Conservation (phyloP, 2,888 invertebrate genomes). For the Drosophila fulvimacula region DNA sequence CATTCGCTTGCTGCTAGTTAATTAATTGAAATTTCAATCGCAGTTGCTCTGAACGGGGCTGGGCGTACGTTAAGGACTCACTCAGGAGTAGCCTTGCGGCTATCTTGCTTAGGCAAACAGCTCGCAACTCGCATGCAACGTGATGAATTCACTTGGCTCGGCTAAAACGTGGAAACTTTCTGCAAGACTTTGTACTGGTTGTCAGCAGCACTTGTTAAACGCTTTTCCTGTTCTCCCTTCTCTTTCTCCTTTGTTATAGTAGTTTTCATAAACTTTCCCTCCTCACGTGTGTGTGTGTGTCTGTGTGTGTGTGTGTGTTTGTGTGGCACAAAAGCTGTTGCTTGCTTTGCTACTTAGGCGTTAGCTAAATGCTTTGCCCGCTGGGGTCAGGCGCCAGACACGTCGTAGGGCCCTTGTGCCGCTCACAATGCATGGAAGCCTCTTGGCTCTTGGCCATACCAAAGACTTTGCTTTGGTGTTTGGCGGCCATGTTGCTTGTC, state of each 20-base stretch:
- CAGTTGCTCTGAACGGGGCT: constrained; percentile 18
- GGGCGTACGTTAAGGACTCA: constrained; percentile 15
- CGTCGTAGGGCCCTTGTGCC: constrained; percentile 4
- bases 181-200: constrained; percentile 40
- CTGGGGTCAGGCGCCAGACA: constrained; percentile 39
- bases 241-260: constrained; percentile 39
- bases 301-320: constrained; percentile 23
- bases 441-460: constrained; percentile 29
- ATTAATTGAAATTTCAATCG: constrained; percentile 72
- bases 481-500: constrained; percentile 18
- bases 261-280: constrained; percentile 62
- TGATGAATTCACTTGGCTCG: constrained; percentile 53
- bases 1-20: constrained; percentile 39
- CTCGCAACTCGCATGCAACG: constrained; percentile 20
- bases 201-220: constrained; percentile 68
- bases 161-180: constrained; percentile 46
- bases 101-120: constrained; percentile 15
- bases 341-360: constrained; percentile 75
- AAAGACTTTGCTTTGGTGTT: constrained; percentile 31
- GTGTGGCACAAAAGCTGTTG: constrained; percentile 70
- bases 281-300: constrained; percentile 6
- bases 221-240: constrained; percentile 42
- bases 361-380: constrained; percentile 72
- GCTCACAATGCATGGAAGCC: constrained; percentile 19
- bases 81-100: constrained; percentile 12